Conservation (phyloP, 2,888 invertebrate genomes). For the Caenorhabditis sp. region DNA sequence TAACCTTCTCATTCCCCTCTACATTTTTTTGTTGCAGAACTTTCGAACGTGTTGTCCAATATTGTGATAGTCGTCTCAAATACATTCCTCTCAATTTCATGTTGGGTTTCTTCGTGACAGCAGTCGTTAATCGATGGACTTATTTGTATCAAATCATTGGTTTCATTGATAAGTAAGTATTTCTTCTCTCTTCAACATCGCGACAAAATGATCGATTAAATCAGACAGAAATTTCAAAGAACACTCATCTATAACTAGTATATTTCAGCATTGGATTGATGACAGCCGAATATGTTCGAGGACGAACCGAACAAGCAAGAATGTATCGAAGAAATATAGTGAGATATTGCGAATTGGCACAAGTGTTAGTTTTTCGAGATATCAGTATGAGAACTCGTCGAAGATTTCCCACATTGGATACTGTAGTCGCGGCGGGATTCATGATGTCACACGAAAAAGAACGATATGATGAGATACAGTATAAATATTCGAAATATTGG, state of each 20-base stretch:
- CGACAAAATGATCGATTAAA: not conserved
- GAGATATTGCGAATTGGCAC: constrained; percentile 48
- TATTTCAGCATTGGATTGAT: constrained; percentile 58
- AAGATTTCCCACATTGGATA: constrained; percentile 58
- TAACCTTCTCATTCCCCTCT: not conserved
- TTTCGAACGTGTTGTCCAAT: constrained; percentile 56
- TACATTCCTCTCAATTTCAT: constrained; percentile 61
- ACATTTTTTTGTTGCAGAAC: constrained; percentile 34
- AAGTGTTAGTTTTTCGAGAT: constrained; percentile 61
- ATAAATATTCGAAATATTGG: constrained; percentile 59
- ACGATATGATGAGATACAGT: constrained; percentile 57
- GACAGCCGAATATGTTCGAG: constrained; percentile 58
- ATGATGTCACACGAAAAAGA: constrained; percentile 62
- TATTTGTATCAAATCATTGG: constrained; percentile 60
- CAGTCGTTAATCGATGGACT: constrained; percentile 59
- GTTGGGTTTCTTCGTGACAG: constrained; percentile 60
- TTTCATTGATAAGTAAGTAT: constrained; percentile 60
- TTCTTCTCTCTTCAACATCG: not conserved
- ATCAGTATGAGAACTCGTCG: constrained; percentile 55
- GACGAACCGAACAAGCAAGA: constrained; percentile 50
- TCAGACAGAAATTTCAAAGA: not conserved
- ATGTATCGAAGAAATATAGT: constrained; percentile 57
- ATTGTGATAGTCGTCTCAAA: constrained; percentile 51
- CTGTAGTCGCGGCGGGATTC: constrained; percentile 60
- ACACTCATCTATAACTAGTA: not conserved